A percentile compares a stretch with the other conserved stretches of the same genome.
Conservation (phyloP, 2,888 invertebrate species). For the Hemithea aestivaria region DNA sequence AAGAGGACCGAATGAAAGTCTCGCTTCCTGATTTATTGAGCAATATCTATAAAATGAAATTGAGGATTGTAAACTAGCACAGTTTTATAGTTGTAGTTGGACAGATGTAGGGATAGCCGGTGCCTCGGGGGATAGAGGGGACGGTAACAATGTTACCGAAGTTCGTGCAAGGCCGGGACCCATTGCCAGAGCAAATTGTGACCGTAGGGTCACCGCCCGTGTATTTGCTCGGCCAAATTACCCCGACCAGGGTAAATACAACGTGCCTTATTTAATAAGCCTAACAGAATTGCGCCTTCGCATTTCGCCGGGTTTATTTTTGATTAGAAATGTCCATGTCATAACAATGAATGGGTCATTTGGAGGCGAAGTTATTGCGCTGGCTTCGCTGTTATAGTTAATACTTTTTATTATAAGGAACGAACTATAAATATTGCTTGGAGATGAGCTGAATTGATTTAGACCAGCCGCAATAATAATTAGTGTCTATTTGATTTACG, state of each 20-base stretch:
- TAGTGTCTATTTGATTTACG: constrained; percentile 53
- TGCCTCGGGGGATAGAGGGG: constrained; percentile 65
- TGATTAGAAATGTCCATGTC: constrained; percentile 48
- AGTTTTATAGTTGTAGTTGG: constrained; percentile 61
- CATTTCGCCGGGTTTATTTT: constrained; percentile 33
- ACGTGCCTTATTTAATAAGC: constrained; percentile 56
- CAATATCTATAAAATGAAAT: constrained; percentile 65
- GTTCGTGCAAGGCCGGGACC: constrained; percentile 66
- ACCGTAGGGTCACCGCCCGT: constrained; percentile 63
- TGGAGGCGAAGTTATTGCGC: constrained; percentile 57
- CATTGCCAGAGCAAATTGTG: constrained; percentile 63
- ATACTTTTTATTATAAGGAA: constrained; percentile 59
- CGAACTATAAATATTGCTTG: constrained; percentile 50
- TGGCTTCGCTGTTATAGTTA: constrained; percentile 39
- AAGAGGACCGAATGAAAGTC: constrained; percentile 47
- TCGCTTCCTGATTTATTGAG: constrained; percentile 55
- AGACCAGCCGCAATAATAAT: constrained; percentile 61
- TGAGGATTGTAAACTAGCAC: constrained; percentile 60
- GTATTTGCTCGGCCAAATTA: constrained; percentile 64
- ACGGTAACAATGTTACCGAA: constrained; percentile 69
- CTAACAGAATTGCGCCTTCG: constrained; percentile 35
- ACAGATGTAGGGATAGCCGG: constrained; percentile 67
- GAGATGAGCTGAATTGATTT: constrained; percentile 57
- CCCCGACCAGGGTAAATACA: constrained; percentile 56
- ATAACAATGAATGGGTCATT: constrained; percentile 61